A percentile compares a stretch with the other conserved stretches of the same genome.
These are phyloP conservation scores for Latrodectus geometricus DNA, from an alignment of 1,140 invertebrate species.

Conservation along the genomic window DNA sequence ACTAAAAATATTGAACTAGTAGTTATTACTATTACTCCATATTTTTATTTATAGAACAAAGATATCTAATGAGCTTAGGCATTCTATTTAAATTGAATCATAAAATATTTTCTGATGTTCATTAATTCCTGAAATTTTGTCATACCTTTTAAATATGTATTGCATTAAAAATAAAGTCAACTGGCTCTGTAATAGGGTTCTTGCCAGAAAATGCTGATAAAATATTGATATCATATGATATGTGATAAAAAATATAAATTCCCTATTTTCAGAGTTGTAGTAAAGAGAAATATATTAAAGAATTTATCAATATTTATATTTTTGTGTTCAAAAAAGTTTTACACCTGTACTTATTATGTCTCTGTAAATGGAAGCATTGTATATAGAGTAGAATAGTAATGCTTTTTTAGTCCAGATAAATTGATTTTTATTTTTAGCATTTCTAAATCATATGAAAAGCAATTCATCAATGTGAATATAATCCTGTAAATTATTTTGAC, in stretches of 20 bases:
- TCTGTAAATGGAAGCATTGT: no score
- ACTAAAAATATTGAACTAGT: no score
- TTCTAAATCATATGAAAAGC: no score
- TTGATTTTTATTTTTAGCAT: no score
- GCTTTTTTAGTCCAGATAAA: no score
- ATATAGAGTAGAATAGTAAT: no score
- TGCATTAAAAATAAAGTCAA: neutral
- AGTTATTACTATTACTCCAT: no score
- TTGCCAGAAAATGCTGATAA: constrained; percentile 13
- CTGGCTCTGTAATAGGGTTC: constrained; percentile 24
- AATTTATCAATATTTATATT: neutral
- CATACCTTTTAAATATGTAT: neutral
- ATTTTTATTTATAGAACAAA: no score
- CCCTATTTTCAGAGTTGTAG: neutral
- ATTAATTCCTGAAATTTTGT: neutral
- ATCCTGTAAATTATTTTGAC: no score
- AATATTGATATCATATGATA: neutral
- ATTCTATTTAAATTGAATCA: neutral
- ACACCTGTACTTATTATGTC: no score
- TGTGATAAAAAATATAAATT: neutral
- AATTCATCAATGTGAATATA: no score
- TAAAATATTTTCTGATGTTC: neutral
- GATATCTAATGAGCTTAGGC: neutral
- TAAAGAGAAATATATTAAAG: neutral
- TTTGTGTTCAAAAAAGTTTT: neutral